Conservation (phyloP, 2,113 vertebrate species). For the Dromiciops gliroides region DNA sequence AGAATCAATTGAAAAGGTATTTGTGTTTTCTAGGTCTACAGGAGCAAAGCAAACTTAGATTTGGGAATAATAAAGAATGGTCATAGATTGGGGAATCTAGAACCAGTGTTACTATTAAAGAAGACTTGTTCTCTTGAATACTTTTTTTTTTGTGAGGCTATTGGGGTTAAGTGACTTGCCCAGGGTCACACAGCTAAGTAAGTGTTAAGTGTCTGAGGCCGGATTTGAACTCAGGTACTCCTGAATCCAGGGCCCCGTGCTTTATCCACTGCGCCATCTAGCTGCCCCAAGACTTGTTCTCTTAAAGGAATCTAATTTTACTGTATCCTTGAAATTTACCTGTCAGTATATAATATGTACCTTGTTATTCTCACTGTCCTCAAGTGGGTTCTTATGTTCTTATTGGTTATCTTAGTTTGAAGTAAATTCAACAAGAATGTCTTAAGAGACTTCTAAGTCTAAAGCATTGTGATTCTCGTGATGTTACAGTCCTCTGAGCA, state of each 20-base stretch:
- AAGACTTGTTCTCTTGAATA: background rate
- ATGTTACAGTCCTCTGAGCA: background rate
- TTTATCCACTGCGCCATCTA: too few species aligned
- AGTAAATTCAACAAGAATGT: background rate
- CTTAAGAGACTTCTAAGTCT: background rate
- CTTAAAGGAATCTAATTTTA: background rate
- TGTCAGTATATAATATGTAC: background rate
- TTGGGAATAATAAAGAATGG: background rate
- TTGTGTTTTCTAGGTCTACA: too few species aligned
- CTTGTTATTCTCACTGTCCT: background rate
- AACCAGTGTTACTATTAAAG: background rate
- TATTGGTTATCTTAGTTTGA: background rate
- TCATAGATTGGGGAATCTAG: background rate
- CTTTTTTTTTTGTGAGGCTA: too few species aligned
- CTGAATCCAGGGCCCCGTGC: too few species aligned
- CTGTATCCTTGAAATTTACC: background rate
- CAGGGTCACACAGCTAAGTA: too few species aligned
- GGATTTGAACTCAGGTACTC: too few species aligned
- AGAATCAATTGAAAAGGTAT: background rate
- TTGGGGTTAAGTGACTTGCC: too few species aligned
- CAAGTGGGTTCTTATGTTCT: background rate
- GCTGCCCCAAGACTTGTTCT: background rate
- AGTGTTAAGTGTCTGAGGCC: too few species aligned
- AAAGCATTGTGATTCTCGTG: background rate
- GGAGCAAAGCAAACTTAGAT: background rate